Evolutionary conservation across 2,888 invertebrate species (phyloP), one percentile per base, ranked within the genome.

Genomic region (Stomorhina lunata): DNA sequence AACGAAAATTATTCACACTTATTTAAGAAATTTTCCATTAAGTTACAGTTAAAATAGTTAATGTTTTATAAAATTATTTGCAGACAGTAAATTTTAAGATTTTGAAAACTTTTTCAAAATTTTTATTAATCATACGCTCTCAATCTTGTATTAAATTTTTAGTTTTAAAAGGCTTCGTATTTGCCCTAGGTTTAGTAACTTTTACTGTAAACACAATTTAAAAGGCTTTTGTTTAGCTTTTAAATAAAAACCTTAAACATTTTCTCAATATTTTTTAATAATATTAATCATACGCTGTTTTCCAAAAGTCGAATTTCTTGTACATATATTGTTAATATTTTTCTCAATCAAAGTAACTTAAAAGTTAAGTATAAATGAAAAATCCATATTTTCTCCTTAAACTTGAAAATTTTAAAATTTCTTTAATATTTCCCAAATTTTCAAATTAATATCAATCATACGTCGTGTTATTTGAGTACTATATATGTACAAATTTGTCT

Each of bases 111-210:
- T 29, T 6, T 15, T 5, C 1, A 4, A 50, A 34, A 22, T 57
- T 34, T 57, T 50, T 25, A 76, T 50, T 43, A 76, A 65, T 75
- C 57, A 71, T 80, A 76, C 65, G 71, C 71, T 59, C 59, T 32
- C 12, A 22, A 12, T n/a, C n/a, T n/a, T n/a, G n/a, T n/a, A n/a
- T n/a, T 1, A 32, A n/a, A 34, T 15, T 22, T 53, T 53, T 15
- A 2, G 5, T 15, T 53, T 53, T 25, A 27, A 2, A n/a, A n/a
- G n/a, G n/a, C n/a, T 27, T 12, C 22, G 12, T 4, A n/a, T 50
- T n/a, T 25, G 12, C 50, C 12, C 27, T 29, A n/a, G n/a, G 27
- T 53, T 27, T 15, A 15, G 27, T 15, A 15, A 53, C 6, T 7
- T 59, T 32, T 32, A 2, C 20, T 57, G 10, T 10, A 0, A n/a